phyloP scores from a whole-genome alignment of 2,797 vertebrate genomes.

The Gambusia yucatana region DNA sequence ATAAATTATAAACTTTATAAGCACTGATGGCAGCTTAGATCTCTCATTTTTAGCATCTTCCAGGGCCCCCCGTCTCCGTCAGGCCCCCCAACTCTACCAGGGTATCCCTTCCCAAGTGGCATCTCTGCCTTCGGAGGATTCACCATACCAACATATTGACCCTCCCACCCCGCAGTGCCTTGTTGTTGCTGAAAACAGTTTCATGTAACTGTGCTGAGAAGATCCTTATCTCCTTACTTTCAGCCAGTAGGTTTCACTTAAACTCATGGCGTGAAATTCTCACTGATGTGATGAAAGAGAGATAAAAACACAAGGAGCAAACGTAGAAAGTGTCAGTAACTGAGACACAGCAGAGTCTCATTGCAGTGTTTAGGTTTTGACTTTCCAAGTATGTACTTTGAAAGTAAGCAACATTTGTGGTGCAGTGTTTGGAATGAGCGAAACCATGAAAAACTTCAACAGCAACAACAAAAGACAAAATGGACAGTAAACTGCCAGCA shows the following conservation, averaged over 20 bases:
- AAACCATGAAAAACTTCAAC: background rate
- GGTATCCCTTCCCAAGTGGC: slow-evolving; percentile 36
- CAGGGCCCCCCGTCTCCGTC: background rate
- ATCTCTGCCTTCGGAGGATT: slow-evolving; percentile 43
- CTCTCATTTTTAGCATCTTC: slow-evolving; percentile 38
- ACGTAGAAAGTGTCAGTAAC: background rate
- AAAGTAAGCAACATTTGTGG: background rate
- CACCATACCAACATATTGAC: slow-evolving; percentile 33
- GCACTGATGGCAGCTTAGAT: slow-evolving; percentile 31
- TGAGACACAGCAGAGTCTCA: background rate
- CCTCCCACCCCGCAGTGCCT: slow-evolving; percentile 1
- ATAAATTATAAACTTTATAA: slow-evolving; percentile 16
- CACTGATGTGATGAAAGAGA: background rate
- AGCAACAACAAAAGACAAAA: background rate
- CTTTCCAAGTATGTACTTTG: background rate
- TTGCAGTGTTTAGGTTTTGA: slow-evolving; percentile 3
- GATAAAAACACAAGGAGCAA: background rate
- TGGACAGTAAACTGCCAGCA: background rate
- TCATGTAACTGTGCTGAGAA: slow-evolving; percentile 17
- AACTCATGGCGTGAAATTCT: slow-evolving; percentile 11
- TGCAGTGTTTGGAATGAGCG: background rate
- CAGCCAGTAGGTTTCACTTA: background rate
- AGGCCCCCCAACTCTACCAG: slow-evolving; percentile 37
- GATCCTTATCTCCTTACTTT: background rate
- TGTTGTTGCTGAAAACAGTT: slow-evolving; percentile 35